Evolutionary conservation across 1,140 invertebrate species (phyloP).

Genomic region (Augochlora pura): DNA sequence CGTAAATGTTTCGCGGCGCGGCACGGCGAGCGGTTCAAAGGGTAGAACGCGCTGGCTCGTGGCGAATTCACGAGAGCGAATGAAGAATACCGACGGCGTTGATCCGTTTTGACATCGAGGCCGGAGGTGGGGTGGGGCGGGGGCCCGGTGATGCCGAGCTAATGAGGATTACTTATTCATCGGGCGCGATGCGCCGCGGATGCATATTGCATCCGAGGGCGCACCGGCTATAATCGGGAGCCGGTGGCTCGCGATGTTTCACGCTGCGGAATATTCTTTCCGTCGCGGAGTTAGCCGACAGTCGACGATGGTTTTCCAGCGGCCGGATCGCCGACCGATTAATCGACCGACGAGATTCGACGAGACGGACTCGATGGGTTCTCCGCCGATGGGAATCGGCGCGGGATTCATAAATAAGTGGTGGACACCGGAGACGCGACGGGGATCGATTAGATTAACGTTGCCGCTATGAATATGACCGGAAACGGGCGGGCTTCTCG

Average conservation of each 20-base stretch:
- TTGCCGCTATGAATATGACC: too few relatives aligned
- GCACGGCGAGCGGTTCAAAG: not conserved
- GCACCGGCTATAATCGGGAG: not conserved
- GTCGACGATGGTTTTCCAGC: too few relatives aligned
- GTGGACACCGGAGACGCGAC: too few relatives aligned
- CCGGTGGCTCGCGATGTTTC: slow-evolving; percentile 8
- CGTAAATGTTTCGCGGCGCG: not conserved
- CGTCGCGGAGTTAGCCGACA: too few relatives aligned
- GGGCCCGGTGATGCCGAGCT: not conserved
- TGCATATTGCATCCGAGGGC: slow-evolving; percentile 7
- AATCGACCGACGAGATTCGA: not conserved
- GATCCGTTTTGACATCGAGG: slow-evolving; percentile 1
- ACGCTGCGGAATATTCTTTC: not conserved
- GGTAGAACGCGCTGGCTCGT: not conserved
- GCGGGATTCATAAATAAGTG: not conserved
- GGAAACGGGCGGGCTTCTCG: too few relatives aligned
- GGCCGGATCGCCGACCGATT: not conserved
- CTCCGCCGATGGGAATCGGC: not conserved
- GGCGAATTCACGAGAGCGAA: not conserved
- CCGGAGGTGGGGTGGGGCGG: too few relatives aligned
- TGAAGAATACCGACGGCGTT: slow-evolving; percentile 12
- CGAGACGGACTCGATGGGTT: not conserved
- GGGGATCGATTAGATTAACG: too few relatives aligned
- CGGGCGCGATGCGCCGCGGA: not conserved
- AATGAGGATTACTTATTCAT: slow-evolving; percentile 30